Base-by-base conservation (phyloP, 2,113 vertebrate species). In the Caranx ignobilis region DNA sequence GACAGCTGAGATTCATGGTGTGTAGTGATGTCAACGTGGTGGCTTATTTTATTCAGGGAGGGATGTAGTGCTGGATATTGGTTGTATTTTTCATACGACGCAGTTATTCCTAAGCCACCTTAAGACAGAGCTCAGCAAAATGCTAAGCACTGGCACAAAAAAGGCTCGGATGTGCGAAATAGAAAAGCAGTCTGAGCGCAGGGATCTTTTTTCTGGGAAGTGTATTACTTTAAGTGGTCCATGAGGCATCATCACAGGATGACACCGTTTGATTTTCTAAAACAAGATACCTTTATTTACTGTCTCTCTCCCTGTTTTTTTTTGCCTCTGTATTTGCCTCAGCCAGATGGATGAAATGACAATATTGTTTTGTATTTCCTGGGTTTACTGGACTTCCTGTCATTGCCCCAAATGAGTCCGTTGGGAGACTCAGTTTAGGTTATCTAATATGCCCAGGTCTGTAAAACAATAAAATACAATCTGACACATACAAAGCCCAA, bases 91-190 rank as follows among this genome's bases (percentile, higher is more conserved):
- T 55, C 41, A 47, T 34, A 32, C 35, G 55, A 52, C 43, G 65
- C 54, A 61, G n/a, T 7, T 37, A n/a, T 34, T 67, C 65, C 52
- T 45, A 5, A 63, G 19, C 15, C 52, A 47, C 64, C 5, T n/a
- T 50, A 61, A 75, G 37, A 35, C 37, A 82, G 12, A 71, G 37
- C 48, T 64, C 66, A 76, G 67, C 62, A 77, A 73, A 79, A 72
- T 43, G 56, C 57, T 31, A 34, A 80, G 43, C 32, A 37, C 2
- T 32, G 26, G 26, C 3, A 12, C 15, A 6, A n/a, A 37, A 21
- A 37, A 6, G 52, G 45, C 35, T 50, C 15, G 8, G 57, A 35
- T 69, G 32, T 61, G 70, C 7, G 41, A n/a, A 48, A 66, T 19
- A n/a, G 15, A 43, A 31, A 41, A 11, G 9, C 47, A 19, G 11